Conservation (phyloP, 2,797 vertebrate species). For the Sebastes nivosus region DNA sequence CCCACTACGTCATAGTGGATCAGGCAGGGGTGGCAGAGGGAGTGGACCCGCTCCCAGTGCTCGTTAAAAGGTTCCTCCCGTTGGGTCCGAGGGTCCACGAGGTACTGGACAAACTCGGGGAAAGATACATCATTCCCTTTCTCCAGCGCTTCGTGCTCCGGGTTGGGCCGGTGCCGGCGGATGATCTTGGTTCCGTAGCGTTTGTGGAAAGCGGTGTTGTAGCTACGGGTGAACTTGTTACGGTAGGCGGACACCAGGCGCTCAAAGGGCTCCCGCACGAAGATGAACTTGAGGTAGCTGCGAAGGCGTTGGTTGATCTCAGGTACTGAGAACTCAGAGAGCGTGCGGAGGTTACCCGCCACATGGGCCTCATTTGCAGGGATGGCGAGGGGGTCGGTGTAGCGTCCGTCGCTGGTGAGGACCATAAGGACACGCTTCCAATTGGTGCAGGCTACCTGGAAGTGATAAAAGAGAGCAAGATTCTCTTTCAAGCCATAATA, state of each 20-base stretch:
- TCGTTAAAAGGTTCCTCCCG: conserved; percentile 92
- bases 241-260: conserved; percentile 94
- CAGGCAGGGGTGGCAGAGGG: conserved; percentile 95
- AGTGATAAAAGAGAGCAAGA: background rate
- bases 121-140: conserved; percentile 90
- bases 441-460: conserved; percentile 92
- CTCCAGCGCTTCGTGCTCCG: conserved; percentile 82
- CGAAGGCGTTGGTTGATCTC: conserved; percentile 94
- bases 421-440: conserved; percentile 98
- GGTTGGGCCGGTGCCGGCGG: conserved; percentile 84
- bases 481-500: background rate
- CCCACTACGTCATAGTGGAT: conserved; percentile 95
- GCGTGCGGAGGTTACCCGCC: conserved; percentile 87
- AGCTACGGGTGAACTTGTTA: conserved; percentile 93
- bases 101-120: conserved; percentile 92
- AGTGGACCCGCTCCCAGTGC: conserved; percentile 95
- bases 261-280: conserved; percentile 94
- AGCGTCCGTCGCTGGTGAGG: conserved; percentile 86
- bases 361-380: conserved; percentile 92
- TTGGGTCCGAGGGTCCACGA: conserved; percentile 91
- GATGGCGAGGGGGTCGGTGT: conserved; percentile 87
- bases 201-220: conserved; percentile 94
- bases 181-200: conserved; percentile 94
- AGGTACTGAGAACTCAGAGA: conserved; percentile 86
- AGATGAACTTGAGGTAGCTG: conserved; percentile 94